Conservation (phyloP, 2,797 vertebrate genomes). For the Scyliorhinus canicula region DNA sequence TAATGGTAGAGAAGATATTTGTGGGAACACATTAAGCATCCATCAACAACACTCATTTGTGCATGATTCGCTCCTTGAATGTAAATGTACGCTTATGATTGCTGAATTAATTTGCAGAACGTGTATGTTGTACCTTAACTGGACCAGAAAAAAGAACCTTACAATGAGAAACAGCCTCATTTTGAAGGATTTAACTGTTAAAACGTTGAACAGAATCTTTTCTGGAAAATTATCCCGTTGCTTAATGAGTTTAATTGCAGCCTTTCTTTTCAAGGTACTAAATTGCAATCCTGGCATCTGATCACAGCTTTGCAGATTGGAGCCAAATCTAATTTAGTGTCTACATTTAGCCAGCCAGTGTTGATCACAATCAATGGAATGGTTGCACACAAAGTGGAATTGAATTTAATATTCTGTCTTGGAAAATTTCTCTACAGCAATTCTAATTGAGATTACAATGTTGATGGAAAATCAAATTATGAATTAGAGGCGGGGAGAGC, state of each 20-base stretch:
- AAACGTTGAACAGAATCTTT: not conserved
- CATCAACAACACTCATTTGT: not conserved
- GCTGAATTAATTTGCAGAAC: not conserved
- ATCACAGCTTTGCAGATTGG: constrained; percentile 5
- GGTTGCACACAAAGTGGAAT: not conserved
- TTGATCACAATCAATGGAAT: not conserved
- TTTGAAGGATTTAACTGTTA: not conserved
- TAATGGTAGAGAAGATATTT: not conserved
- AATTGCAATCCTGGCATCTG: not conserved
- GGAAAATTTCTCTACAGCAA: not conserved
- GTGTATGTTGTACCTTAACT: not conserved
- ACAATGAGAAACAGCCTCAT: not conserved
- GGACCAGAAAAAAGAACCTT: not conserved
- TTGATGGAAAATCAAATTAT: not conserved
- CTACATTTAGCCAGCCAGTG: not conserved
- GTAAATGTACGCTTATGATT: not conserved
- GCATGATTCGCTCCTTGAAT: not conserved
- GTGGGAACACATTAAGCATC: not conserved
- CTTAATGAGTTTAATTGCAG: not conserved
- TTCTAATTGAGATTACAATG: not conserved
- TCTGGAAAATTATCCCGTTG: not conserved
- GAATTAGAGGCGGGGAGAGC: not conserved
- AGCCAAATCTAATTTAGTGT: constrained; percentile 23
- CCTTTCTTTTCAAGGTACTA: not conserved
- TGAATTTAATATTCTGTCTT: not conserved